Evolutionary conservation across 2,888 invertebrate species (phyloP).

Genomic region (Eupithecia tripunctaria): DNA sequence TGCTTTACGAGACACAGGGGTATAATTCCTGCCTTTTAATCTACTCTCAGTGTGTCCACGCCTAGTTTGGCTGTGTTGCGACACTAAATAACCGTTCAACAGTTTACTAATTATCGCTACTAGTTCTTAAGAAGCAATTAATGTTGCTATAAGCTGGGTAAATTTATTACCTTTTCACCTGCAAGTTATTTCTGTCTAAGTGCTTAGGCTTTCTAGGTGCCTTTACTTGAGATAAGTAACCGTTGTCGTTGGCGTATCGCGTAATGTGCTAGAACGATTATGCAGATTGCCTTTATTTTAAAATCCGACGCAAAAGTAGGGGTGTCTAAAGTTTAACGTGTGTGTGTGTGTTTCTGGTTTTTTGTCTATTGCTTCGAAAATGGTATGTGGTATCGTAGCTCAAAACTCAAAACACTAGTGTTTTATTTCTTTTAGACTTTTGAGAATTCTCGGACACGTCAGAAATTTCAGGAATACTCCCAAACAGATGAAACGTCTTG

Average conservation of each 20-base stretch:
- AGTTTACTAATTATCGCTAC: conserved; percentile 53
- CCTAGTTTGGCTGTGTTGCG: neutral
- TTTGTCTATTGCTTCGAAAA: neutral
- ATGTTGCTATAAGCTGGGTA: conserved; percentile 19
- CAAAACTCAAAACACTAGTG: too few relatives aligned
- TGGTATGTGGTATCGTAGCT: neutral
- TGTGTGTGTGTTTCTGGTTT: neutral
- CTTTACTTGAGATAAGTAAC: neutral
- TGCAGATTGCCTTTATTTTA: neutral
- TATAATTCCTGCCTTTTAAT: neutral
- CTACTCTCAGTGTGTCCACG: conserved; percentile 25
- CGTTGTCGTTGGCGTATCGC: neutral
- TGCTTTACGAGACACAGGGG: neutral
- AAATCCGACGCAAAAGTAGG: neutral
- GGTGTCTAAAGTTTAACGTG: neutral
- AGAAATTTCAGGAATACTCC: neutral
- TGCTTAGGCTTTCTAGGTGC: conserved; percentile 16
- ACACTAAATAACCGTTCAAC: conserved; percentile 43
- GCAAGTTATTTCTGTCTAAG: conserved; percentile 22
- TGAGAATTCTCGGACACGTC: too few relatives aligned
- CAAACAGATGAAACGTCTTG: neutral
- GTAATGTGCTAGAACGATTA: conserved; percentile 2
- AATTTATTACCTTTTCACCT: conserved; percentile 26
- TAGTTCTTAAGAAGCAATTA: conserved; percentile 45
- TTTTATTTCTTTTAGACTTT: too few relatives aligned